Evolutionary conservation across 2,113 vertebrate genomes (phyloP), one percentile per base, ranked within the genome.

Genomic region (Neofelis nebulosa): DNA sequence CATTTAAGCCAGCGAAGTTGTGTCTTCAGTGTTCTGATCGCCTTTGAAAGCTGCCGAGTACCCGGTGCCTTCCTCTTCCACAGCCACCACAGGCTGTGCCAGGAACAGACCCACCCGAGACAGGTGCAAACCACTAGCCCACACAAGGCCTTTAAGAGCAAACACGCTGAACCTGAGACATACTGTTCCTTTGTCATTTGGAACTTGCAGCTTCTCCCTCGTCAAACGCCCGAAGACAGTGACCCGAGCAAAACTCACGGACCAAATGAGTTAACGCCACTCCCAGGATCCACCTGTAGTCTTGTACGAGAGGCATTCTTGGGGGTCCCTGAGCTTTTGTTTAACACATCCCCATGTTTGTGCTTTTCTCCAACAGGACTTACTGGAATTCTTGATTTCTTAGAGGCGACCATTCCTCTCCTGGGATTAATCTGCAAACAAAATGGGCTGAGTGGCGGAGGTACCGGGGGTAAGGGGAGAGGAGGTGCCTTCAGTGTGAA

Each of bases 21-120:
- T 66, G 61, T 23, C 45, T 52, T 88, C 16, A 0, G 4, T 73
- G 74, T 38, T 95, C 52, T 79, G 50, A 94, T 7, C 0, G 2
- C 19, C 65, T 57, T 78, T 31, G 1, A 52, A 89, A 79, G 82
- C 89, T 33, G n/a, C 61, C 29, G 25, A 52, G 61, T 3, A 4
- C n/a, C 23, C 0, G 0, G 36, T 0, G 13, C 50, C 19, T 3
- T 7, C 18, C 19, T 16, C 33, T 3, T 2, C 50, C 13, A 2
- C 0, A 0, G 8, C 27, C 86, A 3, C 14, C 16, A 3, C 36
- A 6, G 0, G 2, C 29, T 12, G 48, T 13, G 18, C 55, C n/a
- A 36, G 65, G 69, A 65, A 45, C 55, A 78, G 21, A 71, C 36
- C 52, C 86, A 1, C 8, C 4, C 3, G 0, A 9, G 12, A 9